These are phyloP conservation scores for Cololabis saira DNA, from an alignment of 2,113 vertebrate genomes.

Conservation along the genomic window DNA sequence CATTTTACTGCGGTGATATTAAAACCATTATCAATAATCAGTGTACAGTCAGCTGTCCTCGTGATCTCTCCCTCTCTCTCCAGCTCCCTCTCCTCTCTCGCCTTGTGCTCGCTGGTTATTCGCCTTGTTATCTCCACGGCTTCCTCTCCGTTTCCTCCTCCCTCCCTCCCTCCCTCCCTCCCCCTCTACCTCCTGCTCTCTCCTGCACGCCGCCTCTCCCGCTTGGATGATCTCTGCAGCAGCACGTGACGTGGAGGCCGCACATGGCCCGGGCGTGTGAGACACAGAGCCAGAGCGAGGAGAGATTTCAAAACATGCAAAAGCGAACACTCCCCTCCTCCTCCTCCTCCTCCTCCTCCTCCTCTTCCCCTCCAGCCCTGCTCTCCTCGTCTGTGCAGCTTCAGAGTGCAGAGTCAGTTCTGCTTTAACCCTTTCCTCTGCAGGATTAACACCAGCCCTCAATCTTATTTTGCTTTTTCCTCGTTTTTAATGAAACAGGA, in stretches of 20 bases:
- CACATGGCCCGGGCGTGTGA: conserved; percentile 85
- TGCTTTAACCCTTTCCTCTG: conserved; percentile 65
- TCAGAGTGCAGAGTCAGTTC: conserved; percentile 68
- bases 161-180: conserved; percentile 7
- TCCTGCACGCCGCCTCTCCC: conserved; percentile 49
- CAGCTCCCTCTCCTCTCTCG: neutral
- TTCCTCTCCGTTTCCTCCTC: conserved; percentile 31
- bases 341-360: conserved; percentile 19
- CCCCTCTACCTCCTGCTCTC: conserved; percentile 13
- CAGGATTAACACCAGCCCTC: conserved; percentile 33
- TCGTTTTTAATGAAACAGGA: conserved; percentile 42
- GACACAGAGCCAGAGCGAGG: conserved; percentile 35
- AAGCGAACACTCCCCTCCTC: conserved; percentile 21
- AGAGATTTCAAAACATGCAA: conserved; percentile 67
- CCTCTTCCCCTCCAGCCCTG: conserved; percentile 26
- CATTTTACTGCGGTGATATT: too few species aligned
- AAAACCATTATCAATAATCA: too few species aligned
- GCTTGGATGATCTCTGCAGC: conserved; percentile 77
- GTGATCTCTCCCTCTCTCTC: neutral
- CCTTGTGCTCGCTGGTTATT: conserved; percentile 43
- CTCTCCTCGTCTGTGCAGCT: conserved; percentile 29
- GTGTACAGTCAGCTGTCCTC: too few species aligned
- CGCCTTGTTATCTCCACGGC: conserved; percentile 46
- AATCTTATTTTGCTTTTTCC: conserved; percentile 14
- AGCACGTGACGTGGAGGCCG: conserved; percentile 80